Conservation (phyloP, 2,113 vertebrate genomes). For the Catagonus wagneri region DNA sequence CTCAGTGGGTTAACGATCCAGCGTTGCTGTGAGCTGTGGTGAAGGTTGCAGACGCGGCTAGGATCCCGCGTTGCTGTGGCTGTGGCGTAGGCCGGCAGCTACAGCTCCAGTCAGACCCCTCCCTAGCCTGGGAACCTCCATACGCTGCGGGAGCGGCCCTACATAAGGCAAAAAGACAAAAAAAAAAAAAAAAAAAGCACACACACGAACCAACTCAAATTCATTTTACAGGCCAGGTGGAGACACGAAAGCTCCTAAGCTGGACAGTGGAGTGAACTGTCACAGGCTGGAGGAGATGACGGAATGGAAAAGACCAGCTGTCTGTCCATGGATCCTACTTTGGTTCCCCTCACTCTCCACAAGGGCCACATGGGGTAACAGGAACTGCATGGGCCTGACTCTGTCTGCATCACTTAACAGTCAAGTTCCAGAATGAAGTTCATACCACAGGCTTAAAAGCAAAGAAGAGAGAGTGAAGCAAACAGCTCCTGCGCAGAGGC, state of each 20-base stretch:
- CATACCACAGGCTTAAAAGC: background rate
- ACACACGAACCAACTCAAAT: background rate
- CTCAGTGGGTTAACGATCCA: no score
- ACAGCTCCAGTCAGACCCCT: no score
- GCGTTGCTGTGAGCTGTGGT: no score
- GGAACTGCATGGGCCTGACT: background rate
- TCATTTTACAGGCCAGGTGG: background rate
- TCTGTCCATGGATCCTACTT: no score
- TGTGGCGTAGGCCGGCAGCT: no score
- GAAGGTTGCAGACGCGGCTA: no score
- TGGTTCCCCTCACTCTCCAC: background rate
- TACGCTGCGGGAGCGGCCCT: no score
- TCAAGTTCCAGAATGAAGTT: background rate
- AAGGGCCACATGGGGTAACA: rapidly evolving
- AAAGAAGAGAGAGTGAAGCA: background rate
- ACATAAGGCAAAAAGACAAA: no score
- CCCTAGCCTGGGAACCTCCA: no score
- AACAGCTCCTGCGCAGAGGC: background rate
- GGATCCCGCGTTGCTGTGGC: no score
- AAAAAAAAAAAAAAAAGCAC: no score
- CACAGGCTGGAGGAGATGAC: background rate
- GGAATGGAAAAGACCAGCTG: background rate
- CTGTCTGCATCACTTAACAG: background rate
- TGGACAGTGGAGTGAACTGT: background rate
- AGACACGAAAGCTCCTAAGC: background rate